Conservation (phyloP, 2,888 invertebrate genomes). For the Limenitis camilla region DNA sequence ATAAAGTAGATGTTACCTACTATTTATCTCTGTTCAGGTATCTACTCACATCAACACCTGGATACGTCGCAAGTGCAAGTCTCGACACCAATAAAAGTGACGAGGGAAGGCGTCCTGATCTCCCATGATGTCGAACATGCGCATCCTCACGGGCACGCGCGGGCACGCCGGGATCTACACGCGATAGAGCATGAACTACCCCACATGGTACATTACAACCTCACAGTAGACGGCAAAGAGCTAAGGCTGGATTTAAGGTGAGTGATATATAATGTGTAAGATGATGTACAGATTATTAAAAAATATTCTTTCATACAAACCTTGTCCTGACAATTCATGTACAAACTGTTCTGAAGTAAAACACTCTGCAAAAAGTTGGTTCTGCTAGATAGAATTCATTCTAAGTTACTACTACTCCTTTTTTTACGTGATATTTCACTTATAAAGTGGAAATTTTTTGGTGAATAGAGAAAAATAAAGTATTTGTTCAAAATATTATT, state of each 20-base stretch:
- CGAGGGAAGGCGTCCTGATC: constrained; percentile 70
- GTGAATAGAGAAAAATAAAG: too few relatives aligned
- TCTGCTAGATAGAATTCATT: background rate
- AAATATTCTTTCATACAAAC: too few relatives aligned
- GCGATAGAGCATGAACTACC: constrained; percentile 46
- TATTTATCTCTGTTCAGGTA: constrained; percentile 40
- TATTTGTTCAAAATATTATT: too few relatives aligned
- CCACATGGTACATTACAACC: constrained; percentile 61
- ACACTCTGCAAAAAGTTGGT: background rate
- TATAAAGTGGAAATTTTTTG: too few relatives aligned
- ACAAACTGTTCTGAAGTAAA: too few relatives aligned
- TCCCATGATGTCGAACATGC: constrained; percentile 72
- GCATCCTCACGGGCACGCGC: constrained; percentile 66
- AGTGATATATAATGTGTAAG: constrained; percentile 25
- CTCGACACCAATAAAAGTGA: constrained; percentile 77
- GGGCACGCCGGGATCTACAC: constrained; percentile 66
- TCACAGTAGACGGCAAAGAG: constrained; percentile 60
- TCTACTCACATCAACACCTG: constrained; percentile 66
- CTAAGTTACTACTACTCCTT: background rate
- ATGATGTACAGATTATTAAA: too few relatives aligned
- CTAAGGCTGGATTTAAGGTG: constrained; percentile 67
- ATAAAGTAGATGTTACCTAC: background rate
- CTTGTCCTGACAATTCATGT: too few relatives aligned
- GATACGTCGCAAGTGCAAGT: constrained; percentile 73
- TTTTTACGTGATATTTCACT: too few relatives aligned